Conservation (phyloP, 2,797 vertebrate genomes). For the Micropoecilia bifurca region DNA sequence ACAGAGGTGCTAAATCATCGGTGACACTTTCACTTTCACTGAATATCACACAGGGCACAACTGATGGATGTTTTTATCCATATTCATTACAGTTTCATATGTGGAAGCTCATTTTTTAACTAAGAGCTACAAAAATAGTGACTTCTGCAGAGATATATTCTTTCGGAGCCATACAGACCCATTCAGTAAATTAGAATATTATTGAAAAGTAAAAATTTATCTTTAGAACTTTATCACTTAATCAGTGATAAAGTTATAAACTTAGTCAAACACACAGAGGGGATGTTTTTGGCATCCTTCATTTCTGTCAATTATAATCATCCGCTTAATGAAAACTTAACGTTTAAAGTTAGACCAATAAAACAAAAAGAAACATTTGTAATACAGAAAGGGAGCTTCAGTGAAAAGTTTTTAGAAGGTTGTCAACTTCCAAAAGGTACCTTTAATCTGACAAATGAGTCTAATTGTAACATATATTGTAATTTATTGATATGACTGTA, state of each 20-base stretch:
- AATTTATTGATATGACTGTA: slow-evolving; percentile 10
- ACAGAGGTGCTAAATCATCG: slow-evolving; percentile 38
- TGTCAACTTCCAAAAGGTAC: neutral
- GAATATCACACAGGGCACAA: slow-evolving; percentile 4
- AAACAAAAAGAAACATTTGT: too few species aligned
- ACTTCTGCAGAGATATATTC: slow-evolving; percentile 30
- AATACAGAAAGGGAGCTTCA: too few species aligned
- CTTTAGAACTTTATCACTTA: neutral
- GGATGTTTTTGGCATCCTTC: too few species aligned
- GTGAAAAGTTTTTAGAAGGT: neutral
- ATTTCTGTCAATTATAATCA: too few species aligned
- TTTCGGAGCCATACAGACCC: slow-evolving; percentile 5
- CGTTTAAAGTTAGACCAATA: too few species aligned
- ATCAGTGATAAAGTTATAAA: too few species aligned
- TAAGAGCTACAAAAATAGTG: slow-evolving; percentile 2
- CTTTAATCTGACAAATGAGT: neutral
- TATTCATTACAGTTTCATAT: slow-evolving; percentile 1
- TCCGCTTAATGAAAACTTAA: too few species aligned
- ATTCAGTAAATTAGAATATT: neutral
- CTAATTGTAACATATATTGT: neutral
- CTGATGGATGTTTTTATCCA: slow-evolving; percentile 14
- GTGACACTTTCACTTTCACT: slow-evolving; percentile 33
- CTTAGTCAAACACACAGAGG: neutral
- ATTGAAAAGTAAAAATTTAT: neutral
- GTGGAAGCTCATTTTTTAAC: neutral